Percentiles rank a stretch among this genome's conserved stretches.
Evolutionary conservation across 2,113 vertebrate genomes (phyloP).

Genomic region (Chinchilla lanigera): DNA sequence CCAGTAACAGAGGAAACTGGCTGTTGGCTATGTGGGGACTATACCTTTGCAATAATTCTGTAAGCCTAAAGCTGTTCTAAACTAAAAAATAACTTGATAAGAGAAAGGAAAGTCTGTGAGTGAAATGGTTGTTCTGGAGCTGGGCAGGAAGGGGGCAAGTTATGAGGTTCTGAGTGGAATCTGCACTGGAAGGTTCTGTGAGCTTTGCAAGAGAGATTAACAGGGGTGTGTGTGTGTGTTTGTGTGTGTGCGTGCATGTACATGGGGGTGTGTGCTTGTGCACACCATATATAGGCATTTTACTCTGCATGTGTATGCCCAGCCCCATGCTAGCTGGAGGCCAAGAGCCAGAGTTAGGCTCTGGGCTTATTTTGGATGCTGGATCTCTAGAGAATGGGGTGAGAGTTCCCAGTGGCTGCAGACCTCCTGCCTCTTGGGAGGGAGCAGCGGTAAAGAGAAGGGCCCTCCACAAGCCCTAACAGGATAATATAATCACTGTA

Average conservation of each 20-base stretch:
- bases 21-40: not conserved
- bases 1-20: not conserved
- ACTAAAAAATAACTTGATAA: not conserved
- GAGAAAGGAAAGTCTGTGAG: not conserved
- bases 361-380: not conserved
- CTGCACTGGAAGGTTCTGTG: not conserved
- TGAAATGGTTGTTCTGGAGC: not conserved
- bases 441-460: not conserved
- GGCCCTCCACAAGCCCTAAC: fast-evolving
- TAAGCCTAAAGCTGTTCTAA: not conserved
- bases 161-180: not conserved
- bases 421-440: not conserved
- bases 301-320: fast-evolving
- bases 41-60: too few species aligned
- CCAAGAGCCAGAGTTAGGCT: fast-evolving
- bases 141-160: too few species aligned
- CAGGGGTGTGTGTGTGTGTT: not conserved
- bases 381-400: fast-evolving
- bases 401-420: too few species aligned
- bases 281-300: not conserved
- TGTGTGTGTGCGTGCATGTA: not conserved
- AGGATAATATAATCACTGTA: too few species aligned
- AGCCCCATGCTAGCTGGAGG: fast-evolving
- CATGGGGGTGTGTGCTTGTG: not conserved
- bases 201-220: not conserved